phyloP scores from a whole-genome alignment of 64 coral and sea anemone species.

The Montipora foliosa region DNA sequence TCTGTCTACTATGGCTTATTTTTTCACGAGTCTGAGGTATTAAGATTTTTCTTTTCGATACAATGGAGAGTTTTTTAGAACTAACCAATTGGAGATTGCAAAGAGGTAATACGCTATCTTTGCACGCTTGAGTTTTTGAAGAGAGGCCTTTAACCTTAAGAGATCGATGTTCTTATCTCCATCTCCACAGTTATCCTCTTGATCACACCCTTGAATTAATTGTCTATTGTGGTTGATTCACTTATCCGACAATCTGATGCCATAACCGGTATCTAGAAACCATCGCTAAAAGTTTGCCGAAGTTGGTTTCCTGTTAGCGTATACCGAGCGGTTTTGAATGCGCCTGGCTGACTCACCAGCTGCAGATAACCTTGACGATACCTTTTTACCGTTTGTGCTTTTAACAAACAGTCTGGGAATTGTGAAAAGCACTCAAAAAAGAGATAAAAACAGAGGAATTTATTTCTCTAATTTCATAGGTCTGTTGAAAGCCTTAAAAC shows the following conservation, averaged over 20 bases:
- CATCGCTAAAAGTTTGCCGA: background rate
- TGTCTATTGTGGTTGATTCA: background rate
- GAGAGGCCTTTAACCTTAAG: background rate
- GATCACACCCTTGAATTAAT: background rate
- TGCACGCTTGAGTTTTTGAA: too few species aligned
- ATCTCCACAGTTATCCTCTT: background rate
- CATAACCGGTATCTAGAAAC: background rate
- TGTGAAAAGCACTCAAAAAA: background rate
- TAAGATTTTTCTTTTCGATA: too few species aligned
- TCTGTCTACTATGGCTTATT: too few species aligned
- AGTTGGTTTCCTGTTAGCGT: background rate
- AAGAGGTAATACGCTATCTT: too few species aligned
- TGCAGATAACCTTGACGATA: background rate
- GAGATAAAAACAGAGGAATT: background rate
- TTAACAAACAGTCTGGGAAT: background rate
- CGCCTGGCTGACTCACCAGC: background rate
- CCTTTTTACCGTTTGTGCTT: background rate
- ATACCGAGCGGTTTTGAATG: background rate
- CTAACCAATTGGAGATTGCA: too few species aligned
- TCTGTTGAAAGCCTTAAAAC: background rate
- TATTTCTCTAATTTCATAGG: background rate
- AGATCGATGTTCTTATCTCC: conserved; percentile 2
- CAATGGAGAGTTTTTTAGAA: too few species aligned
- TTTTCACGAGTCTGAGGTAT: too few species aligned
- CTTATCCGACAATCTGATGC: background rate